A percentile compares a stretch with the other conserved stretches of the same genome.
Evolutionary conservation across 2,113 vertebrate species (phyloP).

Genomic region (Amblyornis subalaris): DNA sequence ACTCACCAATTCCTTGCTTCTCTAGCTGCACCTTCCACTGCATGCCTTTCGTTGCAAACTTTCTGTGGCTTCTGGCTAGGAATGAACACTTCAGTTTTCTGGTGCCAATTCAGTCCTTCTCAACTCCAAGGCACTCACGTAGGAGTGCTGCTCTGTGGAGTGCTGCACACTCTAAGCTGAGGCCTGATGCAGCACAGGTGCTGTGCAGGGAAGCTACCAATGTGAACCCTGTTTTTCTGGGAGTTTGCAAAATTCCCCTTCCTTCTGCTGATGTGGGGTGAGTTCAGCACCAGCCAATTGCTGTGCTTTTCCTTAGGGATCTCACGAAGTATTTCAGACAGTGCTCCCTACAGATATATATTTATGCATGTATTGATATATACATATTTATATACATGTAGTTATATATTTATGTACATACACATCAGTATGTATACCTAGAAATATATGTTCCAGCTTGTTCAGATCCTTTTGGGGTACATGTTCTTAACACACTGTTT

Average conservation of each 20-base stretch:
- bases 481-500: neutral
- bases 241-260: neutral
- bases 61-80: neutral
- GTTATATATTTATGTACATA: neutral
- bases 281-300: neutral
- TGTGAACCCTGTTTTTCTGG: neutral
- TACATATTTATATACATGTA: neutral
- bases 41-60: neutral
- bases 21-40: neutral
- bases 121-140: neutral
- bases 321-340: neutral
- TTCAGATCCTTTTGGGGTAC: neutral
- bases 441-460: neutral
- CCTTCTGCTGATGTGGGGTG: neutral
- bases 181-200: neutral
- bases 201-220: neutral
- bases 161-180: accelerated
- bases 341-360: neutral
- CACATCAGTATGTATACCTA: neutral
- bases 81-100: neutral
- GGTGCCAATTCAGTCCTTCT: neutral
- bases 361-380: neutral
- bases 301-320: neutral
- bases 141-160: neutral
- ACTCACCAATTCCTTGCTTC: neutral